Evolutionary conservation across 2,113 vertebrate species (phyloP), one percentile per base, ranked within the genome.

Genomic region (Fregetta grallaria): DNA sequence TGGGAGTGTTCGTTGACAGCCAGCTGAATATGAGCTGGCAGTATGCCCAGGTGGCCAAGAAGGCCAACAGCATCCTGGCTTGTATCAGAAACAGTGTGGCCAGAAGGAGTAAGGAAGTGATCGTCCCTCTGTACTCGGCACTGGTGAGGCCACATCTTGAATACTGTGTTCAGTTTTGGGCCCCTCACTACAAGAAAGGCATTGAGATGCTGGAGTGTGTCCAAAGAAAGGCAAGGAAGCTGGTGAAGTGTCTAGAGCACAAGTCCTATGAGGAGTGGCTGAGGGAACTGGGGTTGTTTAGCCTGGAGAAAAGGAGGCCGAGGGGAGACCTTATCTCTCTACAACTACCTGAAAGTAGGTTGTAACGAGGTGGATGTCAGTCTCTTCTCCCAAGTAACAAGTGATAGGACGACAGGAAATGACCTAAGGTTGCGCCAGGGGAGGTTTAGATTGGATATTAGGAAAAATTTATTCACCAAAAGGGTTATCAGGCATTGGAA

Each of bases 351-450:
- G 26, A 56, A 52, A 56, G 23, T 11, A 58, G 3, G 10, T 10
- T 63, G 32, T 32, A 70, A 27, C 0, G 2, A 73, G 22, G 15
- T 34, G 26, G 7, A 7, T 10, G 7, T 38, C 2, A 1, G 15
- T 15, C 40, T 83, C 20, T 53, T 36, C 38, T 47, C 17, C 20
- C 15, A 66, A 11, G 10, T 40, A 50, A 20, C 21, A 66, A 62
- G 14, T 0, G 1, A 40, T 7, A 61, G 17, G 27, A 25, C 9
- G 5, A 55, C 3, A 55, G 3, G 6, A 63, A 76, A 63, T 1
- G 3, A 5, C 25, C 25, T 72, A 58, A 59, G 10, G 22, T 56
- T 42, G 22, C 2, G 4, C 23, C 53, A 56, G 17, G 18, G 18
- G 13, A n/a, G 9, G 58, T n/a, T 59, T 59, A n/a, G 58, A 59